Conservation (phyloP, 2,113 vertebrate species). For the Oceanodroma tethys region DNA sequence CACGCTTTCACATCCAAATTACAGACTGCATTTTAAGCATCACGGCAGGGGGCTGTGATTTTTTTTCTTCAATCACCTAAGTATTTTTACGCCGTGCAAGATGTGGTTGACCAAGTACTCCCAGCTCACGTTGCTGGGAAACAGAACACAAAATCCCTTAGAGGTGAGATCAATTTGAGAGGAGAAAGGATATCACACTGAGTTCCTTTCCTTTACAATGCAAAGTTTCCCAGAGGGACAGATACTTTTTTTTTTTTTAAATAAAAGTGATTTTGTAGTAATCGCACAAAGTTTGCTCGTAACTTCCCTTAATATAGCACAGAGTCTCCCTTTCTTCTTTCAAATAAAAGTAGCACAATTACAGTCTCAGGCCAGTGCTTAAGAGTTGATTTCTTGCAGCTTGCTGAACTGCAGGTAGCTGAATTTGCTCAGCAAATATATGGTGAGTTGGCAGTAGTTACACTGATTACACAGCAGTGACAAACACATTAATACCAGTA, state of each 20-base stretch:
- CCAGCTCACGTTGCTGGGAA: constrained; percentile 74
- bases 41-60: neutral
- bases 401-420: no score
- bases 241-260: no score
- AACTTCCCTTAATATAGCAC: rapidly evolving
- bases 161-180: neutral
- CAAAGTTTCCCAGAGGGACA: neutral
- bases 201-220: neutral
- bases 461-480: neutral
- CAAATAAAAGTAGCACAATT: neutral
- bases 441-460: no score
- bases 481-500: neutral
- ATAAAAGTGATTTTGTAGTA: no score
- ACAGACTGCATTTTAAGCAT: rapidly evolving
- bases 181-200: neutral
- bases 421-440: no score
- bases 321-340: neutral
- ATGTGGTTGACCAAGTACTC: constrained; percentile 67
- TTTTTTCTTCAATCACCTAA: neutral
- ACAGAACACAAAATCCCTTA: constrained; percentile 30
- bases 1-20: rapidly evolving
- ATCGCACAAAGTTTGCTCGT: neutral
- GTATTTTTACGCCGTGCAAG: neutral
- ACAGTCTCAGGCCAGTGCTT: no score
- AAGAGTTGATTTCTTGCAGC: no score